Percentiles rank a stretch among this genome's conserved stretches.
Evolutionary conservation across 2,113 vertebrate species (phyloP).

Genomic region (Triplophysa rosa): DNA sequence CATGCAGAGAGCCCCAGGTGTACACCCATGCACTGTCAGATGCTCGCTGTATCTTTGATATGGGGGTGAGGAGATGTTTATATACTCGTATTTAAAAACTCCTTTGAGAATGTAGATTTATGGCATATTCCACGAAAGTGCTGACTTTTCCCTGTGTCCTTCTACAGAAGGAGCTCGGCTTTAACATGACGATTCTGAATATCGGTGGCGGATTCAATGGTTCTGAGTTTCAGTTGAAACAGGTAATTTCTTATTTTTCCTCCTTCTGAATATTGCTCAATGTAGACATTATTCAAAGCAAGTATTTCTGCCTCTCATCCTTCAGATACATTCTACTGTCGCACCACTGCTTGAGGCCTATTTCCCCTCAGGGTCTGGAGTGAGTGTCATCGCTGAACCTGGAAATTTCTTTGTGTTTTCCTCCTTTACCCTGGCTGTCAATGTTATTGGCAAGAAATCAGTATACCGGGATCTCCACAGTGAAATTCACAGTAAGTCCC

Average conservation of each 20-base stretch:
- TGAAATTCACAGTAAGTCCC: conserved; percentile 76
- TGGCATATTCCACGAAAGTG: not conserved
- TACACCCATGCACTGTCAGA: conserved; percentile 92
- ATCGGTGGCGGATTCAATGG: conserved; percentile 95
- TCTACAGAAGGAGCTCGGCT: conserved; percentile 89
- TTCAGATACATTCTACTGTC: conserved; percentile 84
- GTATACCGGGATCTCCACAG: conserved; percentile 77
- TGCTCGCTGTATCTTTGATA: conserved; percentile 96
- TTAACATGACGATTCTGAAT: conserved; percentile 91
- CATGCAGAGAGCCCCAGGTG: conserved; percentile 85
- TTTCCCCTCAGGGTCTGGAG: conserved; percentile 88
- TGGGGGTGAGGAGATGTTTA: conserved; percentile 84
- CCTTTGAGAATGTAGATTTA: too few species aligned
- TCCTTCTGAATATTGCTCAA: not conserved
- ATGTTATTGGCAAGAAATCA: conserved; percentile 87
- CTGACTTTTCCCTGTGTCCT: conserved; percentile 23
- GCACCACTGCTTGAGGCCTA: conserved; percentile 86
- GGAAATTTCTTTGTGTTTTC: conserved; percentile 92
- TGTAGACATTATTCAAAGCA: not conserved
- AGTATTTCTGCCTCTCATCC: not conserved
- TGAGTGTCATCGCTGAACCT: conserved; percentile 89
- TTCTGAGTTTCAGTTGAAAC: conserved; percentile 87
- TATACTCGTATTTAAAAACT: not conserved
- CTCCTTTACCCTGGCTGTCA: conserved; percentile 92
- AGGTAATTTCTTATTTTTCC: conserved; percentile 69